Evolutionary conservation across 2,797 vertebrate species (phyloP).

Genomic region (Hippoglossus hippoglossus): DNA sequence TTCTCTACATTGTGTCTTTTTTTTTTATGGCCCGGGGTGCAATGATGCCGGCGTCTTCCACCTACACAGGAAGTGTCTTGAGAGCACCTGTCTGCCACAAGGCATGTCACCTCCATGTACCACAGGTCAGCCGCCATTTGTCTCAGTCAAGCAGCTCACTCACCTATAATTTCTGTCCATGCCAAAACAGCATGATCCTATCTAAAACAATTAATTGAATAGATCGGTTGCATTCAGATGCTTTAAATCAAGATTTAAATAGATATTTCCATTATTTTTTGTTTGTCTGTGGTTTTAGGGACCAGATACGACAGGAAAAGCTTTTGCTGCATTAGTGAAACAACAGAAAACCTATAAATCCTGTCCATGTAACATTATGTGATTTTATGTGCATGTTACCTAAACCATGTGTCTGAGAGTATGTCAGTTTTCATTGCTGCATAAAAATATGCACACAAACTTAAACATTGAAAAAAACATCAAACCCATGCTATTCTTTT

Average conservation of each 20-base stretch:
- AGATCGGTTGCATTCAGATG: neutral
- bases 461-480: neutral
- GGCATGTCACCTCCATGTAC: conserved; percentile 65
- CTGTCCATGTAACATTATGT: too few relatives aligned
- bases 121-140: conserved; percentile 65
- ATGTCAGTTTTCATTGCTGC: neutral
- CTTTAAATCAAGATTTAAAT: conserved; percentile 3
- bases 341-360: neutral
- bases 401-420: neutral
- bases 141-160: conserved; percentile 66
- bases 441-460: neutral
- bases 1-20: conserved; percentile 12
- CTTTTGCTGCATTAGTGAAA: conserved; percentile 4
- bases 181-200: conserved; percentile 24
- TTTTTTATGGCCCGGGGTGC: conserved; percentile 13
- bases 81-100: conserved; percentile 67
- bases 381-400: neutral
- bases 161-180: conserved; percentile 19
- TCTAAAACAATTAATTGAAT: neutral
- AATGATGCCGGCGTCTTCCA: conserved; percentile 5
- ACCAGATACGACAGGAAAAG: neutral
- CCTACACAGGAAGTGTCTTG: conserved; percentile 67
- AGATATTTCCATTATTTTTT: conserved; percentile 1
- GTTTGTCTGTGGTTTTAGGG: neutral
- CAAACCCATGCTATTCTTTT: neutral